A percentile compares a stretch with the other conserved stretches of the same genome.
Conservation (phyloP, 2,888 invertebrate genomes). For the Phyllotreta striolata region DNA sequence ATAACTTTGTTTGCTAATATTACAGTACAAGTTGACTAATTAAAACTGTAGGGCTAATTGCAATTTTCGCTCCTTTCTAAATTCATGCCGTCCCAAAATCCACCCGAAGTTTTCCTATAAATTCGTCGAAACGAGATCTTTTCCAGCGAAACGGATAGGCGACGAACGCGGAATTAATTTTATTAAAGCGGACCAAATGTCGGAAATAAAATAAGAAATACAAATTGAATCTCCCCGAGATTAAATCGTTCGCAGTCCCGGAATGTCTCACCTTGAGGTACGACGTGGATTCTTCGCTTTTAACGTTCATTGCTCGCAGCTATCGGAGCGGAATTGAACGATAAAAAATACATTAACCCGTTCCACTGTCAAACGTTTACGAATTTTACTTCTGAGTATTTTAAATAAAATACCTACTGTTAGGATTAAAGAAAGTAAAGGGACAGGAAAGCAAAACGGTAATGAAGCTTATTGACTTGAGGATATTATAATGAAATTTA, state of each 20-base stretch:
- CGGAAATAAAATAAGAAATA: slow-evolving; percentile 26
- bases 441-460: no score
- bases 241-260: slow-evolving; percentile 19
- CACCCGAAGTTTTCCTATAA: slow-evolving; percentile 37
- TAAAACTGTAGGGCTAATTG: slow-evolving; percentile 49
- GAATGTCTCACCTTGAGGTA: slow-evolving; percentile 23
- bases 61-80: slow-evolving; percentile 40
- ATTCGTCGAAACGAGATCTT: slow-evolving; percentile 36
- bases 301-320: slow-evolving; percentile 10
- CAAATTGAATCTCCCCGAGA: slow-evolving; percentile 20
- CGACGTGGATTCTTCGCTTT: slow-evolving; percentile 19
- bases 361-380: not conserved
- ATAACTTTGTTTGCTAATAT: slow-evolving; percentile 46
- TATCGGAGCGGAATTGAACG: not conserved
- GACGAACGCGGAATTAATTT: slow-evolving; percentile 28
- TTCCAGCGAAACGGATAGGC: slow-evolving; percentile 25
- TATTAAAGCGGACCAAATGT: slow-evolving; percentile 30
- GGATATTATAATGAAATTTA: no score
- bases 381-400: no score
- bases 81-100: slow-evolving; percentile 33
- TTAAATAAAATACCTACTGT: no score
- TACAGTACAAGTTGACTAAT: slow-evolving; percentile 45
- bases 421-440: no score
- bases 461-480: no score
- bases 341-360: slow-evolving; percentile 12